Conservation (phyloP, 1,140 invertebrate species). For the Saccostrea cuccullata region DNA sequence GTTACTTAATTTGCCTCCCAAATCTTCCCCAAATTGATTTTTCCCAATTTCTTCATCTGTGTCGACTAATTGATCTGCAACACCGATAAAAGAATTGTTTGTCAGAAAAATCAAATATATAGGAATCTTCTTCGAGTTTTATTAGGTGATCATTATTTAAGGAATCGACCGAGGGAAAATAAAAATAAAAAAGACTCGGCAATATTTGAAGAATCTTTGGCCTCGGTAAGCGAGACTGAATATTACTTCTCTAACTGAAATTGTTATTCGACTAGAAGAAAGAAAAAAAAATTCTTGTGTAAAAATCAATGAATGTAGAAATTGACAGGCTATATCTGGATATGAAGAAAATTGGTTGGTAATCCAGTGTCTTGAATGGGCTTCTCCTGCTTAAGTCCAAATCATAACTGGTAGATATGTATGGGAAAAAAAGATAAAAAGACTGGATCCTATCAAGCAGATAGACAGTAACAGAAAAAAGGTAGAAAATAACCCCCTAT, state of each 20-base stretch:
- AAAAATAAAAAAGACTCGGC: neutral
- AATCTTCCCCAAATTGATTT: conserved; percentile 26
- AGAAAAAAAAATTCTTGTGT: conserved; percentile 16
- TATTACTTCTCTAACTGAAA: conserved; percentile 26
- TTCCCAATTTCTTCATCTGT: conserved; percentile 5
- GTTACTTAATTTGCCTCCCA: conserved; percentile 17
- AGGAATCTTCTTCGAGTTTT: neutral
- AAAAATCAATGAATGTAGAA: conserved; percentile 36
- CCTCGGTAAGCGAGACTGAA: neutral
- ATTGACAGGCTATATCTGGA: conserved; percentile 33
- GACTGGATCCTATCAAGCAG: neutral
- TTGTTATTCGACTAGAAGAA: conserved; percentile 2
- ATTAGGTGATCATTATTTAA: conserved; percentile 17
- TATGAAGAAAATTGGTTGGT: conserved; percentile 36
- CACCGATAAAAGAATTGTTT: conserved; percentile 11
- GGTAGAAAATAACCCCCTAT: neutral
- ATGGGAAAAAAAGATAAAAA: neutral
- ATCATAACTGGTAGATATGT: neutral
- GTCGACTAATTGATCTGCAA: conserved; percentile 33
- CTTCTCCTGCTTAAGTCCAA: neutral
- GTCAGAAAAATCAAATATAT: conserved; percentile 34
- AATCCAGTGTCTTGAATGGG: conserved; percentile 9
- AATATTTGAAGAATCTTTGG: conserved; percentile 11
- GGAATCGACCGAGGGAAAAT: neutral
- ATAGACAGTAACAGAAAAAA: neutral